Evolutionary conservation across 37 sponge, comb jelly and placozoan species (phyloP).

Genomic region (Hormiphora californensis): DNA sequence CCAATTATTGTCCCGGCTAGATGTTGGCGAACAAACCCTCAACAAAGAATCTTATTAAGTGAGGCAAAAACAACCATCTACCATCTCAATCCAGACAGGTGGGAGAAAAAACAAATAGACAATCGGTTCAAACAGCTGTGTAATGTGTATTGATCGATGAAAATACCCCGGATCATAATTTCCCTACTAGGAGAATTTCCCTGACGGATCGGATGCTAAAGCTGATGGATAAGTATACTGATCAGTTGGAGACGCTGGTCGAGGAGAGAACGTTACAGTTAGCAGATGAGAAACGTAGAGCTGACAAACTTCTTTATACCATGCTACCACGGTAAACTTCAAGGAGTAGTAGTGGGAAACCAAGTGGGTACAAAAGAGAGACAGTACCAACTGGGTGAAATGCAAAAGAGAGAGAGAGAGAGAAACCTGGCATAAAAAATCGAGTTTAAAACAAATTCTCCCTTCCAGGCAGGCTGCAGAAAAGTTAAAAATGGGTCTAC

Average conservation of each 20-base stretch:
- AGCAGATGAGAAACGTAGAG: constrained; percentile 1
- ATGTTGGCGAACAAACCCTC: not conserved
- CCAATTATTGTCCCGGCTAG: not conserved
- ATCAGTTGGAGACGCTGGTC: not conserved
- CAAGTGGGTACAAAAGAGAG: not conserved
- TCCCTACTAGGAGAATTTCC: not conserved
- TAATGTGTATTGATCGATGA: no score
- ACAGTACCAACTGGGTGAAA: not conserved
- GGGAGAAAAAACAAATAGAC: no score
- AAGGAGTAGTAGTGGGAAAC: not conserved
- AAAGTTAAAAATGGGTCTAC: not conserved
- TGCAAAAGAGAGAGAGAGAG: not conserved
- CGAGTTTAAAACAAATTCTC: no score
- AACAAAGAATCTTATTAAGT: not conserved
- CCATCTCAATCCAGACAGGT: not conserved
- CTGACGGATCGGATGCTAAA: not conserved
- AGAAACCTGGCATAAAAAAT: not conserved
- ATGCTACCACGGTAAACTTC: constrained; percentile 11
- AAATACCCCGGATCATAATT: no score
- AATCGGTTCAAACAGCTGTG: no score
- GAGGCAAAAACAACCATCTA: not conserved
- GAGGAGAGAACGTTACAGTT: constrained; percentile 16
- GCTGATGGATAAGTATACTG: not conserved
- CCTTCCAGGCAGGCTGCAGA: not conserved
- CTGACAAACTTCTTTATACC: not conserved